phyloP scores from a whole-genome alignment of 2,113 vertebrate species.

The Arenaria interpres region DNA sequence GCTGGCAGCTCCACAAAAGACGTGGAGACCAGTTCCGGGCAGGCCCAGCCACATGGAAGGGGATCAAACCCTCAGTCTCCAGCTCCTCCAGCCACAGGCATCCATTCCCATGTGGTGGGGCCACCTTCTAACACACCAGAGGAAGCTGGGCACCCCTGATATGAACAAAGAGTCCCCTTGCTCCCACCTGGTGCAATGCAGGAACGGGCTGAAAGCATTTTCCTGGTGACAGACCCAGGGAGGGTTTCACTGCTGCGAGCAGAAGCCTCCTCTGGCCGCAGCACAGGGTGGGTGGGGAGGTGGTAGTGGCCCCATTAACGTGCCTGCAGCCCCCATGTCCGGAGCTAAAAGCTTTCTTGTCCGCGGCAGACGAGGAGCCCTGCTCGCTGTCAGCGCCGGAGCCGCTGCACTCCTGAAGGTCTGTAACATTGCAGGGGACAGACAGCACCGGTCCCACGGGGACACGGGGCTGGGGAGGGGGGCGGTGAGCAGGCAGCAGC shows the following conservation, averaged over 20 bases:
- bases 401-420: background rate
- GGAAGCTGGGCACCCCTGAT: background rate
- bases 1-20: background rate
- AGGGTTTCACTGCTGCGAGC: background rate
- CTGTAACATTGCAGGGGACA: background rate
- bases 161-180: background rate
- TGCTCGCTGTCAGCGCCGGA: background rate
- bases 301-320: too few species aligned
- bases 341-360: background rate
- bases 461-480: too few species aligned
- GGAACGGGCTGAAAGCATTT: background rate
- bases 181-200: accelerated
- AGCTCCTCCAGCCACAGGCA: background rate
- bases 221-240: accelerated
- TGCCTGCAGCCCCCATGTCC: background rate
- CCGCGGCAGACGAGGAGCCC: background rate
- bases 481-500: background rate
- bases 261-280: background rate
- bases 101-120: background rate
- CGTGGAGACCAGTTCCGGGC: background rate
- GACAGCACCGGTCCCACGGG: background rate
- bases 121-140: background rate
- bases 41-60: background rate
- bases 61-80: background rate
- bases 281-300: too few species aligned